Base-by-base conservation (phyloP, 2,113 vertebrate species). In the Poeciliopsis prolifica region DNA sequence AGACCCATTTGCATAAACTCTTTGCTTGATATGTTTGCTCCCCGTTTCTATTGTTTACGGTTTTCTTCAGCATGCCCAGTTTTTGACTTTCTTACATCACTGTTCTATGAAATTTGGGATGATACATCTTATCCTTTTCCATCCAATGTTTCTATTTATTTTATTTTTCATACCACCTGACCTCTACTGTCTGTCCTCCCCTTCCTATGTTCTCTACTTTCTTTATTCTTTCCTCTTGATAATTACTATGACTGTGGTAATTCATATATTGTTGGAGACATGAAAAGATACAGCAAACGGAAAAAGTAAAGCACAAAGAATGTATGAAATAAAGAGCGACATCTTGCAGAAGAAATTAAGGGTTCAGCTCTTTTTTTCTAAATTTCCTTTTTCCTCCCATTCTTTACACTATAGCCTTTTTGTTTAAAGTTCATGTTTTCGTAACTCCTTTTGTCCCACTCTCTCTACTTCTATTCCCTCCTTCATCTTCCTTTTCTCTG, bases 401-500 rank as follows among this genome's bases (percentile, higher is more conserved):
- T 68, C 70, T 35, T 14, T 58, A 64, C 65, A 1, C 26, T 54
- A 37, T 69, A 61, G 67, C 1, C 26, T 54, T 44, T 69, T 3
- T 68, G 54, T 68, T 79, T 65, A 58, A 58, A 10, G 51, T n/a
- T 58, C 51, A 24, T 58, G 19, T 58, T 75, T 28, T 29, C 17
- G 14, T 42, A 69, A 74, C 70, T 60, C 66, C 54, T 77, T 74
- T 40, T 67, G 61, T 79, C 67, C 74, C 63, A 14, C 61, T 75
- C 70, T 51, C 83, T 77, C 58, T 67, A 69, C 74, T 79, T 77
- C 73, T 72, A 76, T 86, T 82, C 77, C 68, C 77, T 78, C 58
- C 62, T 77, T 87, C 87, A 84, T 77, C 71, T 84, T 80, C 63
- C 74, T 80, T 81, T 81, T 85, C 75, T 85, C 81, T 78, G 78